Evolutionary conservation across 2,797 vertebrate species (phyloP).

Genomic region (Protonibea diacanthus): DNA sequence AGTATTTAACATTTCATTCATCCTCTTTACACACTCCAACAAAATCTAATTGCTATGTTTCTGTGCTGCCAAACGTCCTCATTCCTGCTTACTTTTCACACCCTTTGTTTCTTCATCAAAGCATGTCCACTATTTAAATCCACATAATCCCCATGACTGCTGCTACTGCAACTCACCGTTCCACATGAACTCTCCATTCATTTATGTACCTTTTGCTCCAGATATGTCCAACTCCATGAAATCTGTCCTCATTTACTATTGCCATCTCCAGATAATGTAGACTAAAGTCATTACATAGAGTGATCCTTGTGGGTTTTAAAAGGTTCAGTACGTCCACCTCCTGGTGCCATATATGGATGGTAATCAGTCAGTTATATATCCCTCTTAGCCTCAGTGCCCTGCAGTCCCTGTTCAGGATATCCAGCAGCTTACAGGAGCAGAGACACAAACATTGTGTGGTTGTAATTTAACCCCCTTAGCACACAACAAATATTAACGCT

Average conservation of each 20-base stretch:
- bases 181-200: neutral
- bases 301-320: constrained; percentile 68
- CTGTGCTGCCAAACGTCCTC: neutral
- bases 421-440: constrained; percentile 19
- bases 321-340: constrained; percentile 54
- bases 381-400: constrained; percentile 31
- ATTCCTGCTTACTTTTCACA: neutral
- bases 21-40: neutral
- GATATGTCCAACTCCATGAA: constrained; percentile 11
- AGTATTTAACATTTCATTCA: neutral
- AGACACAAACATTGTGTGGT: neutral
- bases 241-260: constrained; percentile 44
- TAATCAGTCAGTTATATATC: constrained; percentile 51
- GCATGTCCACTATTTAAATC: constrained; percentile 8
- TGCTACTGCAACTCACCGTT: neutral
- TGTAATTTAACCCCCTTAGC: constrained; percentile 9
- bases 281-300: constrained; percentile 57
- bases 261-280: constrained; percentile 54
- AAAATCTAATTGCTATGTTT: neutral
- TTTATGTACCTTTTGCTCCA: constrained; percentile 11
- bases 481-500: neutral
- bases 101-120: neutral
- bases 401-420: constrained; percentile 4
- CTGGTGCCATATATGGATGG: constrained; percentile 43
- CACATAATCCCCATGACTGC: neutral